Percentiles rank a stretch among this genome's conserved stretches.
Conservation (phyloP, 2,888 invertebrate species). For the Ferrisia virgata region DNA sequence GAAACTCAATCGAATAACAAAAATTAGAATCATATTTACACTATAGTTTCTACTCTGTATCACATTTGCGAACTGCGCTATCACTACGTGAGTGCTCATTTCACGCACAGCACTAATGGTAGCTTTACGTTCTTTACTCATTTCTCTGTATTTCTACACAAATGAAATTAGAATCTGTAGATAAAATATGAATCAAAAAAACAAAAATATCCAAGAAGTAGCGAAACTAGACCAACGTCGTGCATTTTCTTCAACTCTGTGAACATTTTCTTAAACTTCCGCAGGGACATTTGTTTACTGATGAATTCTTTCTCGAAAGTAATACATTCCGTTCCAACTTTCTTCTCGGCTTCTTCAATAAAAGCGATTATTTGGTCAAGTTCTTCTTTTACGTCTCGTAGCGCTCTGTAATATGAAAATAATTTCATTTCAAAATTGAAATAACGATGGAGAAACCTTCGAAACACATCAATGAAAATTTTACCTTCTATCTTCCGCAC, state of each 20-base stretch:
- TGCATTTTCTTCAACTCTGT: background rate
- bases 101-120: background rate
- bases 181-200: background rate
- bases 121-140: slow-evolving; percentile 1
- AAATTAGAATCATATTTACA: background rate
- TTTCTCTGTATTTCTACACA: background rate
- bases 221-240: background rate
- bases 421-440: background rate
- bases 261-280: background rate
- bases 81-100: background rate
- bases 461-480: background rate
- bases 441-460: background rate
- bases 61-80: slow-evolving; percentile 13
- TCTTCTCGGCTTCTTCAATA: slow-evolving; percentile 4
- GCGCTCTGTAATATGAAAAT: background rate
- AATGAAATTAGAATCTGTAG: no score
- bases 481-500: background rate
- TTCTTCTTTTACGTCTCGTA: background rate
- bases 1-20: background rate
- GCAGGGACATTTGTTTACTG: background rate
- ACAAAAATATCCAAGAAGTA: background rate
- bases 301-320: background rate
- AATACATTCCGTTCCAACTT: background rate
- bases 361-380: background rate
- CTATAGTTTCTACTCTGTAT: background rate